Conservation (phyloP, 2,113 vertebrate genomes). For the Triplophysa siluroides region DNA sequence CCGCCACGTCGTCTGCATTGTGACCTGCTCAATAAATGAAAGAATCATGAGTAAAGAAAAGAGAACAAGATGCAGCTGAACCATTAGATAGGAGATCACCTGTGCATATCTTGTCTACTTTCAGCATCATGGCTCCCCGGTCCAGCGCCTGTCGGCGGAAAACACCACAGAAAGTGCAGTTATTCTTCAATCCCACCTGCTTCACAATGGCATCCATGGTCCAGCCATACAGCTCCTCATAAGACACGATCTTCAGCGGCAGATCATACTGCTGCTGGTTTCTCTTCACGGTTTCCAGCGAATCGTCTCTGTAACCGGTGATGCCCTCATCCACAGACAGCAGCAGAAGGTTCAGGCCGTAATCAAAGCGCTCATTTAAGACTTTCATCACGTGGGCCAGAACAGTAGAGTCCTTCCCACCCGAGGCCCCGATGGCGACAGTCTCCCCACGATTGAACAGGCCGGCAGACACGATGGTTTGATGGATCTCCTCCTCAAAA, state of each 20-base stretch:
- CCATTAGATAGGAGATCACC: constrained; percentile 63
- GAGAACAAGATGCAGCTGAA: too few relatives aligned
- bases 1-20: constrained; percentile 86
- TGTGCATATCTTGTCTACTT: constrained; percentile 87
- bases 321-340: constrained; percentile 90
- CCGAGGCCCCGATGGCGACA: constrained; percentile 84
- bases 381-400: constrained; percentile 83
- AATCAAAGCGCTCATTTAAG: constrained; percentile 77
- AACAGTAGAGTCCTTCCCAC: constrained; percentile 89
- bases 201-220: constrained; percentile 87
- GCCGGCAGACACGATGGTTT: constrained; percentile 72
- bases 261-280: constrained; percentile 81
- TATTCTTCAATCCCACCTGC: constrained; percentile 80
- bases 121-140: constrained; percentile 80
- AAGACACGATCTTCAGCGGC: constrained; percentile 84
- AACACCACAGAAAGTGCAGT: constrained; percentile 91
- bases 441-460: constrained; percentile 78
- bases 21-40: constrained; percentile 74
- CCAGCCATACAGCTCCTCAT: constrained; percentile 87
- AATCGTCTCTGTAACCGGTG: constrained; percentile 85
- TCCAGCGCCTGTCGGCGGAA: constrained; percentile 85
- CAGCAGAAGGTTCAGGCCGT: constrained; percentile 77
- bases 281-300: constrained; percentile 82
- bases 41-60: not conserved
- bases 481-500: constrained; percentile 86